Evolutionary conservation across 2,797 vertebrate species (phyloP).

Genomic region (Lateolabrax maculatus): DNA sequence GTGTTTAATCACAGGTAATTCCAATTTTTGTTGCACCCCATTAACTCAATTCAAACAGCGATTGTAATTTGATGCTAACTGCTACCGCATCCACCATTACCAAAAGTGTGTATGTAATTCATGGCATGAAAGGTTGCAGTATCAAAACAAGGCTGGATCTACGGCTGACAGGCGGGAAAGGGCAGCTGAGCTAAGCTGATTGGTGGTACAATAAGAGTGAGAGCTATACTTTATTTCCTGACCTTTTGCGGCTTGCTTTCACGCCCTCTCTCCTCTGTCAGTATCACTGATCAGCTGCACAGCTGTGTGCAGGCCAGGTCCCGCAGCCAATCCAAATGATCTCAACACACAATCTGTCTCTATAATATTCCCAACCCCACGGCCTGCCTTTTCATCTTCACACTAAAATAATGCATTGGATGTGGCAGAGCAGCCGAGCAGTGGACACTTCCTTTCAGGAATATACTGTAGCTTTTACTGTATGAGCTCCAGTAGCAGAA

Average conservation of each 20-base stretch:
- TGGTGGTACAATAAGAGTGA: conserved; percentile 82
- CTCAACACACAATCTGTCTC: conserved; percentile 75
- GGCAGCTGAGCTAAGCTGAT: conserved; percentile 82
- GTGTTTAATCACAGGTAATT: conserved; percentile 62
- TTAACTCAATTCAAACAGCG: conserved; percentile 57
- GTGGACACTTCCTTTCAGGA: conserved; percentile 72
- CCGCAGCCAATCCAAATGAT: conserved; percentile 74
- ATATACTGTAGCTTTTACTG: conserved; percentile 58
- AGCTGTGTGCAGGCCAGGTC: conserved; percentile 71
- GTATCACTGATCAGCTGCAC: conserved; percentile 81
- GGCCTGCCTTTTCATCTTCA: conserved; percentile 75
- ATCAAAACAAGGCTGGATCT: conserved; percentile 73
- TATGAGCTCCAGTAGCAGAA: conserved; percentile 43
- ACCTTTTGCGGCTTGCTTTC: conserved; percentile 80
- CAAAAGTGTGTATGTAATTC: conserved; percentile 47
- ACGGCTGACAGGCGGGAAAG: conserved; percentile 79
- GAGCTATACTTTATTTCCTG: conserved; percentile 84
- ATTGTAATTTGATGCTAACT: conserved; percentile 66
- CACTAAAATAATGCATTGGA: conserved; percentile 75
- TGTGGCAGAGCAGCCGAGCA: conserved; percentile 63
- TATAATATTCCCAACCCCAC: conserved; percentile 71
- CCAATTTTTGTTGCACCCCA: conserved; percentile 48
- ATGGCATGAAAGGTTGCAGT: conserved; percentile 61
- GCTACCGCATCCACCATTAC: conserved; percentile 46
- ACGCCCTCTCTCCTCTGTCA: conserved; percentile 73